These are phyloP conservation scores for Macquaria australasica DNA, from an alignment of 2,113 vertebrate species.

Conservation along the genomic window DNA sequence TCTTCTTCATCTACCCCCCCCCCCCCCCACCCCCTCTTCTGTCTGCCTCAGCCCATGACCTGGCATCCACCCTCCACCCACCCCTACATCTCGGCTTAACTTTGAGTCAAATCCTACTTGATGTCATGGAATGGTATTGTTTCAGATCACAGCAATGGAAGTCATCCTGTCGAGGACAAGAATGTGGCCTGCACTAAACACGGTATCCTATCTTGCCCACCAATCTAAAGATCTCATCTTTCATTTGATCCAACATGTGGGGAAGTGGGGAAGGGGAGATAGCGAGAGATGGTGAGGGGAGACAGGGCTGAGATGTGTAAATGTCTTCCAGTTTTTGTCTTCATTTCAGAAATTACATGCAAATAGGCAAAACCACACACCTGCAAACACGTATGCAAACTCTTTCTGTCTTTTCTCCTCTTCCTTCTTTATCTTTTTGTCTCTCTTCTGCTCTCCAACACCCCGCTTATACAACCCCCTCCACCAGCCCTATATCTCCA, in stretches of 20 bases:
- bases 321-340: neutral
- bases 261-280: conserved; percentile 24
- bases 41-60: conserved; percentile 48
- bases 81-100: conserved; percentile 6
- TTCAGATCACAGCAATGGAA: conserved; percentile 12
- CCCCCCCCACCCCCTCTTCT: conserved; percentile 25
- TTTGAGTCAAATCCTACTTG: conserved; percentile 33
- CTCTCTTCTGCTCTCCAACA: neutral
- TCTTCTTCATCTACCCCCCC: conserved; percentile 76
- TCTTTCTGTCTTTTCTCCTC: neutral
- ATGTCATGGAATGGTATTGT: conserved; percentile 11
- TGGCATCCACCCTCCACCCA: conserved; percentile 20
- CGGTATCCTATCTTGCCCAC: neutral
- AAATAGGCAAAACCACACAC: neutral
- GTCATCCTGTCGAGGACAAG: conserved; percentile 16
- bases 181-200: conserved; percentile 11
- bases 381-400: neutral
- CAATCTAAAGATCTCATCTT: conserved; percentile 51
- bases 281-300: neutral
- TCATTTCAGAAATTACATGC: neutral
- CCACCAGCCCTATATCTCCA: conserved; percentile 1
- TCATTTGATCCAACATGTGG: conserved; percentile 52
- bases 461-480: neutral
- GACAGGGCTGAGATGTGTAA: conserved; percentile 5
- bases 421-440: neutral